phyloP scores from a whole-genome alignment of 2,888 invertebrate species.

The Chaetogeoica ovagalla region DNA sequence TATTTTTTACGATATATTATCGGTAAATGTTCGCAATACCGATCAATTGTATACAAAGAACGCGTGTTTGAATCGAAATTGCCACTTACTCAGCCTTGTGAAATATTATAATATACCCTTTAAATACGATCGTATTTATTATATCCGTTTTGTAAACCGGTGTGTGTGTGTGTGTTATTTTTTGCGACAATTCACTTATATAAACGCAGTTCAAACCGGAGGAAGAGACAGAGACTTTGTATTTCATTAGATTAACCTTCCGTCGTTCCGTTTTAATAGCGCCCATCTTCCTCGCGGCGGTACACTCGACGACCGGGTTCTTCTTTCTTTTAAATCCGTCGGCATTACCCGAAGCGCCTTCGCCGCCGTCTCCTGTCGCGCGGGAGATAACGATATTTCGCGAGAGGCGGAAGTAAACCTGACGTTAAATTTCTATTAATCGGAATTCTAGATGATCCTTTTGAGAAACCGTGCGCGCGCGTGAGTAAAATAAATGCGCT shows the following conservation, averaged over 20 bases:
- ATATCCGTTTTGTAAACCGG: too few relatives aligned
- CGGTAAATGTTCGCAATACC: too few relatives aligned
- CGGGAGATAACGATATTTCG: constrained; percentile 5
- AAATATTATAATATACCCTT: too few relatives aligned
- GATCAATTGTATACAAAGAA: too few relatives aligned
- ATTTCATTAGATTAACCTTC: constrained; percentile 8
- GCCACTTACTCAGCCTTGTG: too few relatives aligned
- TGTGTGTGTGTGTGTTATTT: too few relatives aligned
- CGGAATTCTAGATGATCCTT: neutral
- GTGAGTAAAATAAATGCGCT: neutral
- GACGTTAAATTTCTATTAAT: constrained; percentile 9
- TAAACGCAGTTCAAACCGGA: neutral
- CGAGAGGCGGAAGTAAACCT: neutral
- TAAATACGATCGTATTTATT: too few relatives aligned
- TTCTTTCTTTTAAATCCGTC: constrained; percentile 2
- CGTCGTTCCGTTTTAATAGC: constrained; percentile 9
- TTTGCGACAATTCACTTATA: neutral
- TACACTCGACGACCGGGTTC: neutral
- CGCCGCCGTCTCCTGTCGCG: too few relatives aligned
- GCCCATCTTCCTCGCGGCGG: neutral
- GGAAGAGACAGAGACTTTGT: neutral
- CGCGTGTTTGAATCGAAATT: too few relatives aligned
- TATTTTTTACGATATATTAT: too few relatives aligned
- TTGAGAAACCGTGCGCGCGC: neutral
- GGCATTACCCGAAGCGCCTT: neutral